Evolutionary conservation across 2,888 invertebrate genomes (phyloP).

Genomic region (Erebia aethiops): DNA sequence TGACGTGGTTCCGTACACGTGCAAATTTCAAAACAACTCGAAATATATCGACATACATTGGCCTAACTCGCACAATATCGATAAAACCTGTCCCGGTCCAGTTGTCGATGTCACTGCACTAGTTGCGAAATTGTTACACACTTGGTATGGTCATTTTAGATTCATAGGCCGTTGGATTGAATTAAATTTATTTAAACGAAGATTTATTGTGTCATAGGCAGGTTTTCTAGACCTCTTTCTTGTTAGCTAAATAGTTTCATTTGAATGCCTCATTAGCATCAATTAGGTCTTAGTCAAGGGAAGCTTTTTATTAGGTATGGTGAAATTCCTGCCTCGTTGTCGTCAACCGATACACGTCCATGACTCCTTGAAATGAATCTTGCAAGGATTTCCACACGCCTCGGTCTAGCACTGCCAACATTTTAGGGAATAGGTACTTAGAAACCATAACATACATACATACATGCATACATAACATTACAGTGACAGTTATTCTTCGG

Average conservation of each 20-base stretch:
- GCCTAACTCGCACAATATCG: slow-evolving; percentile 6
- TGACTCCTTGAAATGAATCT: no score
- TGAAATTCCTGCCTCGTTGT: not conserved
- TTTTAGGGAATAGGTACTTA: no score
- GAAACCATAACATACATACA: no score
- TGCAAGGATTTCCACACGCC: no score
- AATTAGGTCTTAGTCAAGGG: not conserved
- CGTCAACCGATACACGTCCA: no score
- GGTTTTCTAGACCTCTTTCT: not conserved
- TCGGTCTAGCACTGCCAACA: no score
- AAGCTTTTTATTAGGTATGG: not conserved
- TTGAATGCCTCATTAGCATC: not conserved
- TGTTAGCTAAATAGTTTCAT: not conserved
- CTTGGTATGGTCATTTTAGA: slow-evolving; percentile 13
- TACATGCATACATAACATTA: no score
- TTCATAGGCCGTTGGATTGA: slow-evolving; percentile 14
- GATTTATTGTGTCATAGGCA: slow-evolving; percentile 12
- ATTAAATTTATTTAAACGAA: slow-evolving; percentile 2
- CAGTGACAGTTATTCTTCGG: no score
- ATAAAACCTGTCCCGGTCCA: slow-evolving; percentile 19
- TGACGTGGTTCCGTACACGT: slow-evolving; percentile 32
- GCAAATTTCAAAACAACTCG: slow-evolving; percentile 34
- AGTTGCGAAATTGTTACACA: slow-evolving; percentile 28
- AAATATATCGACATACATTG: not conserved
- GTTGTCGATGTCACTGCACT: slow-evolving; percentile 27